phyloP scores from a whole-genome alignment of 2,888 invertebrate genomes.

The Pandemis cinnamomeana region DNA sequence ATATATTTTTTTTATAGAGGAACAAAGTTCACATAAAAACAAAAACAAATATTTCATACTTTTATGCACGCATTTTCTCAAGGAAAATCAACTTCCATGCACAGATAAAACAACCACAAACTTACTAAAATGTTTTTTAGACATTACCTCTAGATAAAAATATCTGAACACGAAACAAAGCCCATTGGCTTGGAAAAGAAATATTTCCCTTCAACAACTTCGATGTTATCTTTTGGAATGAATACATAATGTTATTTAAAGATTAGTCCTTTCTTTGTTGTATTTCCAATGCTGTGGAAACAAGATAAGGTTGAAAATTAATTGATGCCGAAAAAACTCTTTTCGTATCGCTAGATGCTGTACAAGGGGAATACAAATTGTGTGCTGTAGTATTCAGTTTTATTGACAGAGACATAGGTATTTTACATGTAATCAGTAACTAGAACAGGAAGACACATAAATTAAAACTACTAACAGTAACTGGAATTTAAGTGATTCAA shows the following conservation, averaged over 20 bases:
- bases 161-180: constrained; percentile 20
- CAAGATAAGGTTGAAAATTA: constrained; percentile 7
- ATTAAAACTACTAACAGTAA: too few species aligned
- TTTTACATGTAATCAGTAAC: neutral
- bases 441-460: too few species aligned
- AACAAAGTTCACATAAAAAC: neutral
- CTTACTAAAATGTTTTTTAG: neutral
- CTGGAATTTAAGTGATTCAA: too few species aligned
- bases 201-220: constrained; percentile 23
- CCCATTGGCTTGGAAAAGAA: constrained; percentile 21
- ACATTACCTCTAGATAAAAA: constrained; percentile 10
- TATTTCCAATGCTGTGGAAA: constrained; percentile 7
- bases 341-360: neutral
- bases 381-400: neutral
- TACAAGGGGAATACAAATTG: constrained; percentile 7
- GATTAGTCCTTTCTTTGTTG: constrained; percentile 4
- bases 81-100: neutral
- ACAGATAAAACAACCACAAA: constrained; percentile 2
- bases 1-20: neutral
- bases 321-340: constrained; percentile 7
- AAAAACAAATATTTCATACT: neutral
- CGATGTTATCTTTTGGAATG: constrained; percentile 20
- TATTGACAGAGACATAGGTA: neutral
- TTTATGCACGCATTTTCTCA: neutral
- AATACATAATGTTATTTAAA: constrained; percentile 20